Conservation (phyloP, 2,888 invertebrate species). For the Chelonus formosanus region DNA sequence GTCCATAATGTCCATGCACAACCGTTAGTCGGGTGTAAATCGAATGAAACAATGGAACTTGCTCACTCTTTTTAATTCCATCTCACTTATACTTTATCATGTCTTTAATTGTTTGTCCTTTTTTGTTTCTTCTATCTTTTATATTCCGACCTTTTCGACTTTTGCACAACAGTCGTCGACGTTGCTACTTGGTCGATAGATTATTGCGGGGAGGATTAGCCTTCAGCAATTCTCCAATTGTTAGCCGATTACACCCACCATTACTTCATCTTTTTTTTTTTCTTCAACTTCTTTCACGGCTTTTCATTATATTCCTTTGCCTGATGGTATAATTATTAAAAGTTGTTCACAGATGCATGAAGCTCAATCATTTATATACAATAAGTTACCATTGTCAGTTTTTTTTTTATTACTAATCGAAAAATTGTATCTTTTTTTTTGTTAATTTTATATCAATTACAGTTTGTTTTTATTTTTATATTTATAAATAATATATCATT, state of each 20-base stretch:
- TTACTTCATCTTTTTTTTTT: conserved; percentile 21
- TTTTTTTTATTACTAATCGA: too few species aligned
- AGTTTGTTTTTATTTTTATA: too few species aligned
- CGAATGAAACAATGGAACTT: conserved; percentile 60
- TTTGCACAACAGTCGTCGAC: conserved; percentile 11
- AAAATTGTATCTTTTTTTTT: too few species aligned
- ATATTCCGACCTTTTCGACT: background rate
- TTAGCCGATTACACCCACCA: conserved; percentile 29
- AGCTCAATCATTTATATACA: too few species aligned
- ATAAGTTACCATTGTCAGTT: too few species aligned
- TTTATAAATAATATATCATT: too few species aligned
- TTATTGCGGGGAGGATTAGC: conserved; percentile 30
- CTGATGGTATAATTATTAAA: background rate
- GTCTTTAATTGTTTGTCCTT: background rate
- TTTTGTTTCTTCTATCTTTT: too few species aligned
- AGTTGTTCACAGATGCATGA: too few species aligned
- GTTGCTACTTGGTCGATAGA: conserved; percentile 18
- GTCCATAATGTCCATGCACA: conserved; percentile 16
- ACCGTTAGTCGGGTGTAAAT: conserved; percentile 54
- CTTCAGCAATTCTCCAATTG: conserved; percentile 24
- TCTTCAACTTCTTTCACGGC: background rate
- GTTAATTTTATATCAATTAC: too few species aligned
- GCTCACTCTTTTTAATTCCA: background rate
- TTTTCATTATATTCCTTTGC: background rate
- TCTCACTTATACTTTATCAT: conserved; percentile 1